These are phyloP conservation scores for Amblyopsis rosae DNA, from an alignment of 2,113 vertebrate species.

Conservation along the genomic window DNA sequence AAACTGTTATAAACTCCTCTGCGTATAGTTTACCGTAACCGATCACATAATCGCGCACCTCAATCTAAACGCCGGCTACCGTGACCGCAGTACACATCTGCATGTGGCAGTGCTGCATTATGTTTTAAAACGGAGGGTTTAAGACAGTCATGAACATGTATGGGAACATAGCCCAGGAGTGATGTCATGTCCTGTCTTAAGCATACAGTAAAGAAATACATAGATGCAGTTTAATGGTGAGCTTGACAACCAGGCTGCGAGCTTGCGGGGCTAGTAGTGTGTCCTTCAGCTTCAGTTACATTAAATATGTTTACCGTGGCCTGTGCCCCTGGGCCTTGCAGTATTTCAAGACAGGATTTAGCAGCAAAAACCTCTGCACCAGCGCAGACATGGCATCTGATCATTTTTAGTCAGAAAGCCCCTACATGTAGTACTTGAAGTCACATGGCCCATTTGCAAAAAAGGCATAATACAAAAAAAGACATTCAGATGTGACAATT, in stretches of 20 bases:
- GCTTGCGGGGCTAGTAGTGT: too few species aligned
- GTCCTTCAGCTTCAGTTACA: constrained; percentile 24
- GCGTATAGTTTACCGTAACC: too few species aligned
- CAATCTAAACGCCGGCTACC: too few species aligned
- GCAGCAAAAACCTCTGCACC: constrained; percentile 18
- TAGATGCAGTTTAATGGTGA: not conserved
- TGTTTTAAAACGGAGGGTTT: too few species aligned
- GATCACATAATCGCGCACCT: too few species aligned
- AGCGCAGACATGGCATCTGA: constrained; percentile 43
- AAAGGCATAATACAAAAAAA: too few species aligned
- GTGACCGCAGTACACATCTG: too few species aligned
- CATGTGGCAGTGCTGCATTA: too few species aligned
- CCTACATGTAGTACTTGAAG: constrained; percentile 35
- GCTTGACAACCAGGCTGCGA: not conserved
- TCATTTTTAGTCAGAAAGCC: constrained; percentile 45
- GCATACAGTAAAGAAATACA: not conserved
- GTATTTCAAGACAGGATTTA: constrained; percentile 29
- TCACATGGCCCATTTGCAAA: constrained; percentile 9
- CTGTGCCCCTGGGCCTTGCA: constrained; percentile 4
- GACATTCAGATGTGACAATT: too few species aligned
- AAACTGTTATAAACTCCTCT: too few species aligned
- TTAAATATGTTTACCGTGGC: constrained; percentile 34
- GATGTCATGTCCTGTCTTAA: not conserved
- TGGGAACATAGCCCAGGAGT: too few species aligned
- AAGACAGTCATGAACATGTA: too few species aligned